Evolutionary conservation across 1,140 invertebrate genomes (phyloP).

Genomic region (Heliconius eleuchia): DNA sequence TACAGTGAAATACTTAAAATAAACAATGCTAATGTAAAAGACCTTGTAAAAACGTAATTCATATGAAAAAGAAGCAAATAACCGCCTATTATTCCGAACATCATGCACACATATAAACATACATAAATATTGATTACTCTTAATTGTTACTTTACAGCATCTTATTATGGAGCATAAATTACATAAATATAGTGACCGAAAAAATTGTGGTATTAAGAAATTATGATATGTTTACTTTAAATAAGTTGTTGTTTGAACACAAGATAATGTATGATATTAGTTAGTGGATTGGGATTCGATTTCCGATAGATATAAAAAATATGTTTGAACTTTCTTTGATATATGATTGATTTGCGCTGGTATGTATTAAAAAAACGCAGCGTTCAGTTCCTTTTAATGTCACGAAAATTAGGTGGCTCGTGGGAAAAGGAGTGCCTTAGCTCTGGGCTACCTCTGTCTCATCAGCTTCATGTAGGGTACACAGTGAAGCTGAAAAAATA

Average conservation of each 20-base stretch:
- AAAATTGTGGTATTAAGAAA: neutral
- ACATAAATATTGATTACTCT: constrained; percentile 11
- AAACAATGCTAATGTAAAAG: neutral
- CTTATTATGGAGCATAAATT: constrained; percentile 5
- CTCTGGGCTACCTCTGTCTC: too few species aligned
- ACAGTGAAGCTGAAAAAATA: too few species aligned
- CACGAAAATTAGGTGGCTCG: too few species aligned
- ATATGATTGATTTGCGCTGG: too few species aligned
- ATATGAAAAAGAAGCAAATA: neutral
- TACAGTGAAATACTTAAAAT: neutral
- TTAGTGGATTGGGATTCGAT: too few species aligned
- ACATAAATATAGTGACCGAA: neutral
- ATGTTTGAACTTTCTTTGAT: too few species aligned
- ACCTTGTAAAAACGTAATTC: neutral
- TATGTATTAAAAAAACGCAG: too few species aligned
- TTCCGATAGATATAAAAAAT: too few species aligned
- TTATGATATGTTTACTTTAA: constrained; percentile 3
- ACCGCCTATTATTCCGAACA: neutral
- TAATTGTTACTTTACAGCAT: neutral
- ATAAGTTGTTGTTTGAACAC: neutral
- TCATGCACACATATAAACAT: neutral
- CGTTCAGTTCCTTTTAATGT: too few species aligned
- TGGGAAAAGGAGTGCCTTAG: too few species aligned
- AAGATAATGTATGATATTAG: too few species aligned
- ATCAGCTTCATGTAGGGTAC: too few species aligned